Conservation (phyloP, 2,797 vertebrate species). For the Rhynchonycteris naso region DNA sequence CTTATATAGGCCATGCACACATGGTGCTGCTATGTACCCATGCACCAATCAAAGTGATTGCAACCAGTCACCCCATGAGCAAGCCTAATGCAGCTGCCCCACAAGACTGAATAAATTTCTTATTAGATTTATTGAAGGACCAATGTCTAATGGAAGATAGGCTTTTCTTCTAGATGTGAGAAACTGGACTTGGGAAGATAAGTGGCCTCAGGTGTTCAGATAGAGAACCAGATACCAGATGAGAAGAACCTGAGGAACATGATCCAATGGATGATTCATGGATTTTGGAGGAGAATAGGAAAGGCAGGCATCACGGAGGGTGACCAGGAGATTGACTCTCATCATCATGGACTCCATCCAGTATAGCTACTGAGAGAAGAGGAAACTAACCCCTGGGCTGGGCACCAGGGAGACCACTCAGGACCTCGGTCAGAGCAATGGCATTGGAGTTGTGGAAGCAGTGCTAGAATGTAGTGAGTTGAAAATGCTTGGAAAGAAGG, state of each 20-base stretch:
- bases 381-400: fast-evolving
- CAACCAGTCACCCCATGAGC: too few relatives aligned
- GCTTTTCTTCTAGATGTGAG: neutral
- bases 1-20: too few relatives aligned
- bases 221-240: neutral
- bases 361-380: neutral
- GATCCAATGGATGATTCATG: neutral
- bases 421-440: neutral
- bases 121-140: neutral
- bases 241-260: neutral
- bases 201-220: neutral
- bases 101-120: neutral
- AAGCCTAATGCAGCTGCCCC: too few relatives aligned
- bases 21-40: too few relatives aligned
- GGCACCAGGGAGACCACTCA: neutral
- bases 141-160: neutral
- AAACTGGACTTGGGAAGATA: neutral
- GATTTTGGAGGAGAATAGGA: neutral
- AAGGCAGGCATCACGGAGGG: neutral
- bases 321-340: too few relatives aligned
- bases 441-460: neutral
- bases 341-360: neutral
- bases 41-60: too few relatives aligned
- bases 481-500: neutral
- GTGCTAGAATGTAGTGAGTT: neutral